These are phyloP conservation scores for Aricia agestis DNA, from an alignment of 1,140 invertebrate species.

Conservation along the genomic window DNA sequence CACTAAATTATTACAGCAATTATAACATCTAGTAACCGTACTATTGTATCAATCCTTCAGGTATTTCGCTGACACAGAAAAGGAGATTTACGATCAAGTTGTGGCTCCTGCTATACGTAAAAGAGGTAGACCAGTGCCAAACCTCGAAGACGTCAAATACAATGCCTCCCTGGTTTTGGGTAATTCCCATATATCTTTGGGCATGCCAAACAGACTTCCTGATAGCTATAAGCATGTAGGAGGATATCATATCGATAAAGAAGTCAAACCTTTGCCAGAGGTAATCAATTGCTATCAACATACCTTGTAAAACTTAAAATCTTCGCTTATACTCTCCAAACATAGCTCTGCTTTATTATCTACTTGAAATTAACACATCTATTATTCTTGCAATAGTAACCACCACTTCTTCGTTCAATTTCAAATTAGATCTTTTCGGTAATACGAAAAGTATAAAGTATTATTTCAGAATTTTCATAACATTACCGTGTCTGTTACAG, in stretches of 20 bases:
- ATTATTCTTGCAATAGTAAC: no score
- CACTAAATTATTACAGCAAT: no score
- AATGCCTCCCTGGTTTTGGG: slow-evolving; percentile 41
- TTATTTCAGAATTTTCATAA: neutral
- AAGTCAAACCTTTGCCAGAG: slow-evolving; percentile 27
- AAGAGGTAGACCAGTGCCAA: slow-evolving; percentile 30
- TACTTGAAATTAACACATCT: no score
- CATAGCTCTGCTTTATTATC: no score
- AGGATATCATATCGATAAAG: slow-evolving; percentile 46
- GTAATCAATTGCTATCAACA: slow-evolving; percentile 8
- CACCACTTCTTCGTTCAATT: no score
- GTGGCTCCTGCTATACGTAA: slow-evolving; percentile 27
- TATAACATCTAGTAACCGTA: neutral
- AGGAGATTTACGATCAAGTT: slow-evolving; percentile 15
- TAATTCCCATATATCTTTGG: slow-evolving; percentile 35
- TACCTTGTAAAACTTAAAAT: neutral
- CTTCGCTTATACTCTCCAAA: neutral
- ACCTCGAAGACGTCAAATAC: slow-evolving; percentile 34
- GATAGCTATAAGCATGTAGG: slow-evolving; percentile 42
- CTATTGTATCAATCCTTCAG: slow-evolving; percentile 15
- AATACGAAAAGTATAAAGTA: neutral
- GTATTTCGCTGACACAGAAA: neutral
- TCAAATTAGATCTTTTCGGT: no score
- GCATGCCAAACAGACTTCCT: slow-evolving; percentile 32
- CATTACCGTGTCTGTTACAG: neutral